Conservation (phyloP, 2,113 vertebrate genomes). For the Phalacrocorax carbo region DNA sequence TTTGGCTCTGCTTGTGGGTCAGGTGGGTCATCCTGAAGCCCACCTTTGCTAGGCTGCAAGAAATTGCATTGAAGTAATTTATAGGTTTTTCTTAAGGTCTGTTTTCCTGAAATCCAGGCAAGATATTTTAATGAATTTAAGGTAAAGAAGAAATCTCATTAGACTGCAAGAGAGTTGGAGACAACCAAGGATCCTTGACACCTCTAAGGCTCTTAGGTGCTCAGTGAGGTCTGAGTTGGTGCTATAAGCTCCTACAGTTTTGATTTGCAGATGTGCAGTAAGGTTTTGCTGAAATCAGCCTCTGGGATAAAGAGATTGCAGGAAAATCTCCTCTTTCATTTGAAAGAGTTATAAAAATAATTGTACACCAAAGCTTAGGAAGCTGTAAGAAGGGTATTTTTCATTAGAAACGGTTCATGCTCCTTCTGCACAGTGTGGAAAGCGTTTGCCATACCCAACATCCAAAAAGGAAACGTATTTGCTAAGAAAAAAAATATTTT, state of each 20-base stretch:
- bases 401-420: not conserved
- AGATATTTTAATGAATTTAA: not conserved
- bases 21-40: not conserved
- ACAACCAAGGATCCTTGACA: not conserved
- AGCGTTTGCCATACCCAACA: not conserved
- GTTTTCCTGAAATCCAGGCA: not conserved
- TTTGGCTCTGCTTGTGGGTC: not conserved
- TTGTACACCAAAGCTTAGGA: not conserved
- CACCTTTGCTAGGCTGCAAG: no score
- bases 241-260: not conserved
- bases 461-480: not conserved
- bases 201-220: not conserved
- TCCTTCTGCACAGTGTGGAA: not conserved
- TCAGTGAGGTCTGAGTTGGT: rapidly evolving
- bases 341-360: not conserved
- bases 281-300: not conserved
- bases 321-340: not conserved
- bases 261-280: not conserved
- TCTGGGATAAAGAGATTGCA: not conserved
- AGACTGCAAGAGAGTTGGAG: not conserved
- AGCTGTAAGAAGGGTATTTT: not conserved
- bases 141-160: not conserved
- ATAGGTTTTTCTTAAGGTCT: not conserved
- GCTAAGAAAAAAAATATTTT: not conserved
- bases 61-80: not conserved